Evolutionary conservation across 2,113 vertebrate species (phyloP), one percentile per base, ranked within the genome.

Genomic region (Bambusicola thoracicus): DNA sequence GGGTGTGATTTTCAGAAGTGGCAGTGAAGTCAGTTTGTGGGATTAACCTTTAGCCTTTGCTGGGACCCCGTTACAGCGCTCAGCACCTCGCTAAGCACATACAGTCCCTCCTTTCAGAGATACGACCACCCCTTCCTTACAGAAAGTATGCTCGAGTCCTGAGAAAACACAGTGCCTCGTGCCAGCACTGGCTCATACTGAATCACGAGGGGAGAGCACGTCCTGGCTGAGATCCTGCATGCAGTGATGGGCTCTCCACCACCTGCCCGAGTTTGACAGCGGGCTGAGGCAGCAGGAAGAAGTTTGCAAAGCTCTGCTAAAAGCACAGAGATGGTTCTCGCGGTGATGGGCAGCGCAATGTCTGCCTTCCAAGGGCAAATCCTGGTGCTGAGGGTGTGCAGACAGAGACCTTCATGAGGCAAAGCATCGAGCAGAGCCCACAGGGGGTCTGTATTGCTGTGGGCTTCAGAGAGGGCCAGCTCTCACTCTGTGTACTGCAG

Each of bases 51-150:
- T 7, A 65, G 43, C 40, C 59, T 74, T 70, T 85, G n/a, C 24
- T 46, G 59, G 80, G 68, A 56, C 56, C n/a, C 0, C 1, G 8
- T 3, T 36, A 34, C 18, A 13, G 12, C 27, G 46, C 38, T 55
- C 38, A 72, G 51, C 5, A 1, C 21, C 76, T 85, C 5, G 3
- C 15, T 91, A 86, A 90, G 85, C 63, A 90, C 80, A 63, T 69
- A 24, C 8, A 67, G 55, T 32, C 90, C 90, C 85, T 90, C 82
- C 85, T 73, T 62, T 51, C 79, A 77, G 90, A 69, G 82, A 63
- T 51, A 43, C 0, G 2, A 51, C 75, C 21, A 8, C 2, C 55
- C 49, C 59, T 74, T 88, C 65, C 73, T 92, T 88, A 92, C 92
- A 83, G 86, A 93, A 81, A 72, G 24, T 61, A 29, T 48, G 82